These are phyloP conservation scores for Eurypyga helias DNA, from an alignment of 2,113 vertebrate species.

Conservation along the genomic window DNA sequence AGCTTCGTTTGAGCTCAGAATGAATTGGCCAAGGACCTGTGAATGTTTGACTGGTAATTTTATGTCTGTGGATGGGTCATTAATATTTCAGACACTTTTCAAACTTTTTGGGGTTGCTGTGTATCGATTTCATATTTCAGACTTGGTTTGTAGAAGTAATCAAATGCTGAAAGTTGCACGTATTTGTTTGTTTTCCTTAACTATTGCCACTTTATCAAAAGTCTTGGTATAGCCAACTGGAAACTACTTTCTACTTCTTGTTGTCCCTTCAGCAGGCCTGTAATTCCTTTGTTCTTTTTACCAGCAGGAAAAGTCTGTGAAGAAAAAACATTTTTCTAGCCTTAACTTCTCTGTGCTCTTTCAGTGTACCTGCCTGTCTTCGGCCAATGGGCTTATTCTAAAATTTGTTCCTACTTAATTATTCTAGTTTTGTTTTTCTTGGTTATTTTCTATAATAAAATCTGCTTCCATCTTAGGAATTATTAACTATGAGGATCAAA, in stretches of 20 bases:
- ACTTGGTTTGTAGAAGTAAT: neutral
- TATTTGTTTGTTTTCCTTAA: neutral
- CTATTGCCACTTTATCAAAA: neutral
- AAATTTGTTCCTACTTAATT: neutral
- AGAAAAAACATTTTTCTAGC: neutral
- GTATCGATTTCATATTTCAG: neutral
- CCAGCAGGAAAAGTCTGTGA: neutral
- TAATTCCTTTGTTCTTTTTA: neutral
- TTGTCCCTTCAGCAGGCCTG: neutral
- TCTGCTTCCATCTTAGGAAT: neutral
- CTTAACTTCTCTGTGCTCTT: neutral
- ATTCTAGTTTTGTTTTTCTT: neutral
- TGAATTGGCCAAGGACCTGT: neutral
- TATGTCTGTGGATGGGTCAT: neutral
- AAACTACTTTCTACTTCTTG: neutral
- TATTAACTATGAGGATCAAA: neutral
- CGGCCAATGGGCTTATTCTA: neutral
- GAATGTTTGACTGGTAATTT: conserved; percentile 16
- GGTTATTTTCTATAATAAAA: neutral
- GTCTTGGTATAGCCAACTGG: neutral
- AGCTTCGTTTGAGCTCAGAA: neutral
- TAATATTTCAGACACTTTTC: conserved; percentile 35
- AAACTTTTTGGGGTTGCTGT: neutral
- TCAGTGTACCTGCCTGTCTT: neutral
- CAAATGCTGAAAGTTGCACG: neutral